These are phyloP conservation scores for Ferrisia virgata DNA, from an alignment of 2,888 invertebrate genomes.

Conservation along the genomic window DNA sequence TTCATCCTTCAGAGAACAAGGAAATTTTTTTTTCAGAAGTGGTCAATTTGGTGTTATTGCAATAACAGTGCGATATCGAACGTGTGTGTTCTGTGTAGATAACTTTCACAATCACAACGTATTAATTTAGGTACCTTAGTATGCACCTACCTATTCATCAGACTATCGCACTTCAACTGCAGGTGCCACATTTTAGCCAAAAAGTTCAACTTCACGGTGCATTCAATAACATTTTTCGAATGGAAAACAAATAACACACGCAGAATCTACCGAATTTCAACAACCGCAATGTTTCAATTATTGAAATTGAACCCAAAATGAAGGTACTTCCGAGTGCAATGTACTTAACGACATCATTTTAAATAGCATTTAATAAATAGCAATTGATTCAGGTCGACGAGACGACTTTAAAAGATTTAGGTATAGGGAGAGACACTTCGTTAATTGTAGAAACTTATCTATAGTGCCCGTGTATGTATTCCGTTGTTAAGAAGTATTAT, in stretches of 20 bases:
- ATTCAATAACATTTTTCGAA: background rate
- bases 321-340: conserved; percentile 37
- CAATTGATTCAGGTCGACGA: conserved; percentile 43
- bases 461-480: conserved; percentile 25
- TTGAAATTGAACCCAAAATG: conserved; percentile 8
- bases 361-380: conserved; percentile 43
- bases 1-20: too few relatives aligned
- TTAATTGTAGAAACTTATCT: conserved; percentile 36
- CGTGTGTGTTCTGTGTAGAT: too few relatives aligned
- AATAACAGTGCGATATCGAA: too few relatives aligned
- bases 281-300: conserved; percentile 2
- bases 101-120: too few relatives aligned
- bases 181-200: too few relatives aligned
- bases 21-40: too few relatives aligned
- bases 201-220: background rate
- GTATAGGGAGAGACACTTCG: background rate
- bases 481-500: conserved; percentile 31
- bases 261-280: too few relatives aligned
- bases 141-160: too few relatives aligned
- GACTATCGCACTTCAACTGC: too few relatives aligned
- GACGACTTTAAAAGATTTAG: conserved; percentile 27
- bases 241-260: background rate
- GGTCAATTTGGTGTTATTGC: too few relatives aligned
- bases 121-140: too few relatives aligned
- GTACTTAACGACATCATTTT: conserved; percentile 29